A percentile compares a stretch with the other conserved stretches of the same genome.
Evolutionary conservation across 1,140 invertebrate species (phyloP).

Genomic region (Drosophila pandora): DNA sequence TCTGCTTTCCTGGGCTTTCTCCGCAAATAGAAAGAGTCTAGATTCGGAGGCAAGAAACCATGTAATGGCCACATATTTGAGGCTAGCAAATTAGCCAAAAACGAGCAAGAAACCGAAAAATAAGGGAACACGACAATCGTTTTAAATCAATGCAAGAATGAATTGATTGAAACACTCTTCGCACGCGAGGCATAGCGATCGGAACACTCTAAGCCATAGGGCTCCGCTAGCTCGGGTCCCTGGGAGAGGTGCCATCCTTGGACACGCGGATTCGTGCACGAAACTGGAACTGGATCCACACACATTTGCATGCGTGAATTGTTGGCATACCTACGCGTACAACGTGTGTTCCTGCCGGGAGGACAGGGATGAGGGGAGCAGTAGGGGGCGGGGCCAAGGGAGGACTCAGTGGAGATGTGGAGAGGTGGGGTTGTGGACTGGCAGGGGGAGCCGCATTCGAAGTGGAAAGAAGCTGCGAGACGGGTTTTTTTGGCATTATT

Average conservation of each 20-base stretch:
- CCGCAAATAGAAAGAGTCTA: neutral
- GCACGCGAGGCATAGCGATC: slow-evolving; percentile 56
- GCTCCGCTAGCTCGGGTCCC: slow-evolving; percentile 7
- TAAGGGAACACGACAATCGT: slow-evolving; percentile 74
- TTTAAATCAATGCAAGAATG: slow-evolving; percentile 75
- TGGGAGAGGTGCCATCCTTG: neutral
- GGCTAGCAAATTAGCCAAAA: slow-evolving; percentile 1
- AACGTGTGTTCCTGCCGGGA: slow-evolving; percentile 38
- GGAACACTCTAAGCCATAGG: slow-evolving; percentile 40
- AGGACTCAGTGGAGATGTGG: slow-evolving; percentile 9
- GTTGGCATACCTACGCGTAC: slow-evolving; percentile 82
- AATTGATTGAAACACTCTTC: slow-evolving; percentile 77
- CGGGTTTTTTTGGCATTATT: slow-evolving; percentile 14
- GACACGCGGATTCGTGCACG: slow-evolving; percentile 14
- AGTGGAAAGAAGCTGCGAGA: slow-evolving; percentile 8
- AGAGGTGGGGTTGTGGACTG: neutral
- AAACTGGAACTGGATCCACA: slow-evolving; percentile 60
- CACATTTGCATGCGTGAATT: slow-evolving; percentile 80
- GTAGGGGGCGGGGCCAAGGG: neutral
- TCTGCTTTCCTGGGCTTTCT: too few relatives aligned
- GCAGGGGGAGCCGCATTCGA: neutral
- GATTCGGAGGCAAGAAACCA: too few relatives aligned
- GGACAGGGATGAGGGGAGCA: neutral
- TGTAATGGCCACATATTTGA: neutral
- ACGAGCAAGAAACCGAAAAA: neutral